Percentiles rank a stretch among this genome's conserved stretches.
phyloP scores from a whole-genome alignment of 1,140 invertebrate genomes.

The Drosophila hydei region DNA sequence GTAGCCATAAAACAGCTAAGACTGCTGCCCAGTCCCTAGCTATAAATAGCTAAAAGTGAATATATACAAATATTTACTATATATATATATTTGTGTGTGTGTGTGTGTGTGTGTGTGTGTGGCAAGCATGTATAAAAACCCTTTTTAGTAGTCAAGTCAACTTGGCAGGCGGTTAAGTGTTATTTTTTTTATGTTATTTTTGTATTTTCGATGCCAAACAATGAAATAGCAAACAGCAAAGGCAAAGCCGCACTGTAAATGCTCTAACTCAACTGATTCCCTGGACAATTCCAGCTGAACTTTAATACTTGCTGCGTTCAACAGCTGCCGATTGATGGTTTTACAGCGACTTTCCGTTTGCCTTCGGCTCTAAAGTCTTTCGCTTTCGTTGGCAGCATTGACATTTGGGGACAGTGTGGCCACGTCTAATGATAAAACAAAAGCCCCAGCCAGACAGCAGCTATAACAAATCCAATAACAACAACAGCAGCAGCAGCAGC shows the following conservation, averaged over 20 bases:
- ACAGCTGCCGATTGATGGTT: too few species aligned
- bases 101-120: slow-evolving; percentile 11
- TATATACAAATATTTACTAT: not conserved
- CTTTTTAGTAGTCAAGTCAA: slow-evolving; percentile 46
- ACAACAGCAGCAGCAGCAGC: too few species aligned
- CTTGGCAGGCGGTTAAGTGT: slow-evolving; percentile 22
- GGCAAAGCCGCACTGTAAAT: not conserved
- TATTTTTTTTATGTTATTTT: not conserved
- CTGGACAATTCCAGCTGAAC: too few species aligned
- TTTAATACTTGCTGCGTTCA: too few species aligned
- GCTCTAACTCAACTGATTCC: not conserved
- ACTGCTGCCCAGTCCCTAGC: slow-evolving; percentile 8
- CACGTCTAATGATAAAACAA: slow-evolving; percentile 66
- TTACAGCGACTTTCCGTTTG: too few species aligned
- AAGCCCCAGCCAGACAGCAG: slow-evolving; percentile 55
- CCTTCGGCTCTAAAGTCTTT: too few species aligned
- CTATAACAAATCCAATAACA: slow-evolving; percentile 29
- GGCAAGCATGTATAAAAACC: slow-evolving; percentile 31
- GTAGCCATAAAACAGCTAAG: slow-evolving; percentile 50
- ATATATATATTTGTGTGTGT: slow-evolving; percentile 8
- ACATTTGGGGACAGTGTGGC: slow-evolving; percentile 53
- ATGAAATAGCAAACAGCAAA: not conserved
- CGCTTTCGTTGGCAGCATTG: not conserved
- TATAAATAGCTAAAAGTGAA: slow-evolving; percentile 18
- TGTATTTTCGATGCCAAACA: not conserved